phyloP scores from a whole-genome alignment of 2,888 invertebrate species.

The Trichacis sp. region DNA sequence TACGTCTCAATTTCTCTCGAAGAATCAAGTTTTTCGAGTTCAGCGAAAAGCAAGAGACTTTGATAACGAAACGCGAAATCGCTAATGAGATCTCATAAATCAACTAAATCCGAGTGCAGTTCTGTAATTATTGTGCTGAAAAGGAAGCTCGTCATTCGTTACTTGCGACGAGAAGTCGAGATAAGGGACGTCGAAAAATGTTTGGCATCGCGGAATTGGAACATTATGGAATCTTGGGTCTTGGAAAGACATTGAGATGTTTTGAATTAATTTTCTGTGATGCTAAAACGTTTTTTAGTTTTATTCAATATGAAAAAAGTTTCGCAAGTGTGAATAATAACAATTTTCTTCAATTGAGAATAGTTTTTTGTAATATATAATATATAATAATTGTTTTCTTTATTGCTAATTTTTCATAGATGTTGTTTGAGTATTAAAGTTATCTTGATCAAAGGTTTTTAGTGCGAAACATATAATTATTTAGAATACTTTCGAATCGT shows the following conservation, averaged over 20 bases:
- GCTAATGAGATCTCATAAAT: slow-evolving; percentile 41
- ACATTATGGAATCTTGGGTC: slow-evolving; percentile 12
- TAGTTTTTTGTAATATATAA: no score
- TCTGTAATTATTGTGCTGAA: slow-evolving; percentile 43
- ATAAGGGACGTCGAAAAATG: slow-evolving; percentile 23
- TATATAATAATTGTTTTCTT: no score
- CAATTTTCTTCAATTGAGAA: no score
- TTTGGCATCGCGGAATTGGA: slow-evolving; percentile 30
- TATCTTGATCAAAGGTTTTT: no score
- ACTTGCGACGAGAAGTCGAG: slow-evolving; percentile 26
- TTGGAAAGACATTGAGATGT: not conserved
- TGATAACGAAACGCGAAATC: slow-evolving; percentile 43
- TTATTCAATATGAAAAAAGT: no score
- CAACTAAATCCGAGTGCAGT: slow-evolving; percentile 42
- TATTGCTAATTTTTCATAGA: no score
- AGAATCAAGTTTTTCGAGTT: slow-evolving; percentile 37
- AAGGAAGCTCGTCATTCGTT: slow-evolving; percentile 37
- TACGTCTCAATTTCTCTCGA: slow-evolving; percentile 26
- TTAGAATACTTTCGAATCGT: no score
- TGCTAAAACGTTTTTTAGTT: no score
- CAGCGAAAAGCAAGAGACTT: slow-evolving; percentile 37
- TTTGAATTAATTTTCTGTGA: no score
- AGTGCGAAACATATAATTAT: no score
- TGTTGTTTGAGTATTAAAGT: no score
- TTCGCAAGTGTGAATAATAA: no score